phyloP scores from a whole-genome alignment of 2,113 vertebrate species.

The Aegithalos caudatus region DNA sequence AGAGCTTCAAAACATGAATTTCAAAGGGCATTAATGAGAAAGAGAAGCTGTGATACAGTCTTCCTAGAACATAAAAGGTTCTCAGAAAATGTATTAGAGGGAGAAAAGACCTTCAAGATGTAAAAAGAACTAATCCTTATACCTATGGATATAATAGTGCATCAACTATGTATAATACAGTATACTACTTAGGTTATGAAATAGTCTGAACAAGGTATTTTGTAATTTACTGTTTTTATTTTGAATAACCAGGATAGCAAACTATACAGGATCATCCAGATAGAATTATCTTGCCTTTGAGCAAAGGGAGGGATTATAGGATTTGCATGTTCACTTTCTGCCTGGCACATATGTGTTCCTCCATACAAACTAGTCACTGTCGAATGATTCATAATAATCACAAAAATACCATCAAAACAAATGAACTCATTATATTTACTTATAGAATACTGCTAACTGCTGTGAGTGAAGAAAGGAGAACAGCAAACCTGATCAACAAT shows the following conservation, averaged over 20 bases:
- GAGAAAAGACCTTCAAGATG: not conserved
- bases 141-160: not conserved
- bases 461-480: slow-evolving; percentile 12
- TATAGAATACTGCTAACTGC: not conserved
- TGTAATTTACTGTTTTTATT: not conserved
- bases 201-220: not conserved
- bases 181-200: not conserved
- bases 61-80: not conserved
- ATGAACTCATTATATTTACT: not conserved
- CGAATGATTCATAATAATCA: not conserved
- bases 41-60: not conserved
- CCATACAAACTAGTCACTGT: not conserved
- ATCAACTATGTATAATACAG: not conserved
- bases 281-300: not conserved
- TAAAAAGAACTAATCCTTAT: not conserved
- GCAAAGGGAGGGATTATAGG: not conserved
- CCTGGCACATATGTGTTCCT: not conserved
- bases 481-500: slow-evolving; percentile 95
- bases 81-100: not conserved
- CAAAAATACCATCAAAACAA: not conserved
- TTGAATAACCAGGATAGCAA: not conserved
- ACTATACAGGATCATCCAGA: not conserved
- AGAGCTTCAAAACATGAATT: not conserved
- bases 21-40: not conserved
- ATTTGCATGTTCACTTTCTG: not conserved